phyloP scores from a whole-genome alignment of 2,797 vertebrate species.

The Triplophysa yarkandensis region DNA sequence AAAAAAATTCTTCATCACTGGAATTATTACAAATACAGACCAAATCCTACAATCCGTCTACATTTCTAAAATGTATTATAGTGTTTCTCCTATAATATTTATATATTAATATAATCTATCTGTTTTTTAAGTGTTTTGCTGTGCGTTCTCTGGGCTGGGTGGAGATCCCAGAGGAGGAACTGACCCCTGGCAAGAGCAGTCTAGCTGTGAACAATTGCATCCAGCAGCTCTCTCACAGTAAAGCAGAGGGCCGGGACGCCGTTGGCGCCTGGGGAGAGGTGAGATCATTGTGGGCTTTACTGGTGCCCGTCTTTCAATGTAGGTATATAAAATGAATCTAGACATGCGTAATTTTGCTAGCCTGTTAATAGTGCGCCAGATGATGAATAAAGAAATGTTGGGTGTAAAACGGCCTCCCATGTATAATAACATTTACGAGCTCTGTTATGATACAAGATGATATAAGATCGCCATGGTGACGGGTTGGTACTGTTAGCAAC shows the following conservation, averaged over 20 bases:
- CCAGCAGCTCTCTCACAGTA: constrained; percentile 90
- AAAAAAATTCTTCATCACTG: too few relatives aligned
- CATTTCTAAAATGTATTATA: too few relatives aligned
- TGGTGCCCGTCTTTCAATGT: neutral
- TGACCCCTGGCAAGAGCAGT: constrained; percentile 93
- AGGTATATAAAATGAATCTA: neutral
- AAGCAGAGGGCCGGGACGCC: constrained; percentile 72
- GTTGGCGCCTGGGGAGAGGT: constrained; percentile 84
- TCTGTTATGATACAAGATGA: neutral
- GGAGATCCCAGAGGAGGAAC: constrained; percentile 93
- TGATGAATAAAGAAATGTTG: neutral
- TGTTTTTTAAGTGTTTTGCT: constrained; percentile 82
- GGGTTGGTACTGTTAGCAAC: neutral
- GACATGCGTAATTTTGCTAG: neutral
- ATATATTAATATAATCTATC: neutral
- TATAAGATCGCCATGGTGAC: neutral
- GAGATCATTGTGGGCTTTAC: constrained; percentile 45
- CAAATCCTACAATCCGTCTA: too few relatives aligned
- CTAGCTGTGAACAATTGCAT: constrained; percentile 93
- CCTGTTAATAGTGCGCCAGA: neutral
- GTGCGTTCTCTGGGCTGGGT: constrained; percentile 94
- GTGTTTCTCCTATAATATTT: neutral
- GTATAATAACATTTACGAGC: neutral
- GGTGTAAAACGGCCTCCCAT: neutral
- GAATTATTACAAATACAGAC: too few relatives aligned